These are phyloP conservation scores for Nasua narica DNA, from an alignment of 2,797 vertebrate species.

Conservation along the genomic window DNA sequence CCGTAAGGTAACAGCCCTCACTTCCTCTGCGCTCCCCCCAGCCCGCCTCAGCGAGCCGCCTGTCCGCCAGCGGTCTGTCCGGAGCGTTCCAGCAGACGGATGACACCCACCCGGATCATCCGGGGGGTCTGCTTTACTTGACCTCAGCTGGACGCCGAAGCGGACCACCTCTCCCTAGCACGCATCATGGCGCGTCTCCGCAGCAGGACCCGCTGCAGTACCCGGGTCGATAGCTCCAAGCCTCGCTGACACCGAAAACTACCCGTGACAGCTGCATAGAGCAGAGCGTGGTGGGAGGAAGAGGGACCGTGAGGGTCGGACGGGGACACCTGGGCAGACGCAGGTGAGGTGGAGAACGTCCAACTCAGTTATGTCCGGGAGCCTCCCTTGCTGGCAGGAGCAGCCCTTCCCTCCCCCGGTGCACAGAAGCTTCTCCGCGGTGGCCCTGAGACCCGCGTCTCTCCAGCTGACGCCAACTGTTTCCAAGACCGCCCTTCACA, in stretches of 20 bases:
- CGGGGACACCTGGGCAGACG: not conserved
- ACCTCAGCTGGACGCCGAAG: not conserved
- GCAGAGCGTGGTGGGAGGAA: not conserved
- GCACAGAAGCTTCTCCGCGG: not conserved
- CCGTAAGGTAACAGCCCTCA: not conserved
- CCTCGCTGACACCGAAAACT: not conserved
- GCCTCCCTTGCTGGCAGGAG: not conserved
- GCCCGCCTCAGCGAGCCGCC: not conserved
- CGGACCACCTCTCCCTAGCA: not conserved
- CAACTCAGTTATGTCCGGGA: accelerated
- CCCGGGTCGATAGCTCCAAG: not conserved
- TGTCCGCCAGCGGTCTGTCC: not conserved
- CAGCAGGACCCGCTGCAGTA: not conserved
- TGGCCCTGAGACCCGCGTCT: not conserved
- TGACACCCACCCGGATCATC: too few species aligned
- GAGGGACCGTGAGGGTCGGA: too few species aligned
- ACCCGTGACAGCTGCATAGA: not conserved
- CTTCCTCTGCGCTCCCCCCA: not conserved
- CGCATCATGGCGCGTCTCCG: accelerated
- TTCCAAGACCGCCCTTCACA: too few species aligned
- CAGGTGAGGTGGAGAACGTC: not conserved
- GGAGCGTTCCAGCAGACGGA: not conserved
- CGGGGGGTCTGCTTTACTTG: too few species aligned
- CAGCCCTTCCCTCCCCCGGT: not conserved
- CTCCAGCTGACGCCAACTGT: not conserved